phyloP scores from a whole-genome alignment of 2,888 invertebrate species.

The Caenorhabditis virilis region DNA sequence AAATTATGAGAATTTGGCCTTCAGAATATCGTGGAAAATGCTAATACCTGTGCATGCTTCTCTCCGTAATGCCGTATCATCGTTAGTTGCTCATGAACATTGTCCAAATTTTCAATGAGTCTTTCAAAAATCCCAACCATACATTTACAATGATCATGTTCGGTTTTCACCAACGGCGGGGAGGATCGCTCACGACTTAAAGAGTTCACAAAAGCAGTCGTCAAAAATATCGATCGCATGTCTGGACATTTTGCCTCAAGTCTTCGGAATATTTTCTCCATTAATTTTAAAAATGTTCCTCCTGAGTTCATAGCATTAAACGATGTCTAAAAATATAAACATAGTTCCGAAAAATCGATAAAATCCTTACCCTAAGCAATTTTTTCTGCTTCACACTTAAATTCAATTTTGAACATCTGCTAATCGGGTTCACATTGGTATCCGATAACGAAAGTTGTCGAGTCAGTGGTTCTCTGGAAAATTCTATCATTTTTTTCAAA shows the following conservation, averaged over 20 bases:
- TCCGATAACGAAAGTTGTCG: constrained; percentile 47
- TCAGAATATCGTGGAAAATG: not conserved
- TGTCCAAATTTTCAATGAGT: constrained; percentile 44
- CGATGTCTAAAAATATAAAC: constrained; percentile 34
- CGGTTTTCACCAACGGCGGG: constrained; percentile 50
- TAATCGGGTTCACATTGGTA: constrained; percentile 42
- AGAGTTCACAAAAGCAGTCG: constrained; percentile 55
- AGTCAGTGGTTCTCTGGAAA: constrained; percentile 39
- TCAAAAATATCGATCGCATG: constrained; percentile 54
- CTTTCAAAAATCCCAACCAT: constrained; percentile 44
- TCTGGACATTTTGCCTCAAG: constrained; percentile 50
- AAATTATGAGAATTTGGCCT: constrained; percentile 1
- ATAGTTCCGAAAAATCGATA: not conserved
- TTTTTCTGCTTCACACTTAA: constrained; percentile 40
- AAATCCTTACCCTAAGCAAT: constrained; percentile 29
- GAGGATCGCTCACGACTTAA: constrained; percentile 44
- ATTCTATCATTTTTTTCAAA: too few species aligned
- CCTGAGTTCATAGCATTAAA: constrained; percentile 46
- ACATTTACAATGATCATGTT: constrained; percentile 55
- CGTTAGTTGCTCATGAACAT: constrained; percentile 40
- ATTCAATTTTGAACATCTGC: constrained; percentile 31
- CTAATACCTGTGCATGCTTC: constrained; percentile 58
- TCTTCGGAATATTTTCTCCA: constrained; percentile 52
- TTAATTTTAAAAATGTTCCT: constrained; percentile 46
- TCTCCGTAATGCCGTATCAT: constrained; percentile 49